Conservation (phyloP, 2,113 vertebrate genomes). For the Engraulis encrasicolus region DNA sequence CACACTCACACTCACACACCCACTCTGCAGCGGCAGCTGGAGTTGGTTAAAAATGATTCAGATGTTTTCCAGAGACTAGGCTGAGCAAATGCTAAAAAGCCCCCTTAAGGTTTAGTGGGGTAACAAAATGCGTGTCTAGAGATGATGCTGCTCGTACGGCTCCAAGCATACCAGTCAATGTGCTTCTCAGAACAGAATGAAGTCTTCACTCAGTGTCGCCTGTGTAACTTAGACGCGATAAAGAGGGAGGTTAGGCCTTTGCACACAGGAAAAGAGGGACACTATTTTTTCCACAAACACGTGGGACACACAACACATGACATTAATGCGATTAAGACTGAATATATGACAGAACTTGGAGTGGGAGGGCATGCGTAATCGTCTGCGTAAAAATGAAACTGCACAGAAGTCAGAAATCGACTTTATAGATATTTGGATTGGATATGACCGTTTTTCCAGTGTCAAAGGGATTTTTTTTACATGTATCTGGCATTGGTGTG, state of each 20-base stretch:
- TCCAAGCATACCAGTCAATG: conserved; percentile 39
- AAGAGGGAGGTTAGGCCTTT: conserved; percentile 72
- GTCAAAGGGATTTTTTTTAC: background rate
- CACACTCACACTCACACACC: conserved; percentile 60
- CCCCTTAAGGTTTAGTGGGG: conserved; percentile 80
- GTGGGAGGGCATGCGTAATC: conserved; percentile 31
- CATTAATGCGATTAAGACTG: conserved; percentile 72
- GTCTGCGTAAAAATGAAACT: background rate
- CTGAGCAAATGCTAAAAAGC: conserved; percentile 80
- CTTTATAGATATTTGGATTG: background rate
- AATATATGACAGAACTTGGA: conserved; percentile 61
- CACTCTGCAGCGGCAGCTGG: conserved; percentile 74
- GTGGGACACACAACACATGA: conserved; percentile 70
- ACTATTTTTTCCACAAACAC: conserved; percentile 59
- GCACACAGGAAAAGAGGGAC: conserved; percentile 48
- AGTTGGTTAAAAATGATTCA: conserved; percentile 87
- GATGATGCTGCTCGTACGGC: conserved; percentile 72
- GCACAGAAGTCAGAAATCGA: background rate
- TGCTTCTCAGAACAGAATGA: conserved; percentile 40
- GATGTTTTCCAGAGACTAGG: conserved; percentile 89
- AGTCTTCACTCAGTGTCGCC: conserved; percentile 72
- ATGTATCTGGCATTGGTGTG: background rate
- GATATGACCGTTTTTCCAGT: background rate
- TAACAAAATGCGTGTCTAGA: conserved; percentile 69
- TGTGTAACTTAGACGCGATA: conserved; percentile 73